Evolutionary conservation across 2,113 vertebrate genomes (phyloP), one percentile per base, ranked within the genome.

Genomic region (Promerops cafer): DNA sequence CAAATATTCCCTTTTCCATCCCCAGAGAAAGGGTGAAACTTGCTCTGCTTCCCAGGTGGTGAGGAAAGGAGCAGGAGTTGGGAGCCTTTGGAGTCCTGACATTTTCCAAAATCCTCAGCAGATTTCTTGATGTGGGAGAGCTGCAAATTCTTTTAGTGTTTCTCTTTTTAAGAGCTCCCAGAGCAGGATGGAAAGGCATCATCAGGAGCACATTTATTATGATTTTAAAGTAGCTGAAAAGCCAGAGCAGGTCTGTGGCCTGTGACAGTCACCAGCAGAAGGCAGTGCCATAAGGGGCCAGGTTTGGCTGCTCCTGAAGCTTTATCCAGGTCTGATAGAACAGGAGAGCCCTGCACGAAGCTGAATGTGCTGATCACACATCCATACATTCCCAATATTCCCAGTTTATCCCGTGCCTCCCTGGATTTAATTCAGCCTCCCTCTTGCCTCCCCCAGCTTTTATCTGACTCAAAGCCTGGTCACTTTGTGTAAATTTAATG

Each of bases 1-100:
- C 35, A 44, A 83, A 90, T 26, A 35, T 92, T 96, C 89, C 88
- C 77, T 82, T 95, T 96, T 96, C 91, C 81, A 91, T 83, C 90
- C 91, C 45, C 50, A 87, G 83, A 57, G 71, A 66, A 52, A 87
- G 59, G 70, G 59, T 45, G 76, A 66, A 76, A 61, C 33, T 3
- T 0, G 5, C 31, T 69, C 59, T 78, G 35, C 27, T 63, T 52
- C 66, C 72, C 50, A 50, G 47, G 24, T 6, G 33, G 31, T 1
- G 26, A 80, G 59, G 57, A 60, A n/a, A 79, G 54, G 45, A 65
- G 68, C 6, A 26, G 31, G 50, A 65, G 37, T 14, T 42, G 52
- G 71, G 40, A 57, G 49, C 54, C 26, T 80, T 59, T 40, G 33
- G n/a, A 68, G 42, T 9, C 31, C 40, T 50, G 45, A 24, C 1